Conservation (phyloP, 2,888 invertebrate genomes). For the Metallyticus violacea region DNA sequence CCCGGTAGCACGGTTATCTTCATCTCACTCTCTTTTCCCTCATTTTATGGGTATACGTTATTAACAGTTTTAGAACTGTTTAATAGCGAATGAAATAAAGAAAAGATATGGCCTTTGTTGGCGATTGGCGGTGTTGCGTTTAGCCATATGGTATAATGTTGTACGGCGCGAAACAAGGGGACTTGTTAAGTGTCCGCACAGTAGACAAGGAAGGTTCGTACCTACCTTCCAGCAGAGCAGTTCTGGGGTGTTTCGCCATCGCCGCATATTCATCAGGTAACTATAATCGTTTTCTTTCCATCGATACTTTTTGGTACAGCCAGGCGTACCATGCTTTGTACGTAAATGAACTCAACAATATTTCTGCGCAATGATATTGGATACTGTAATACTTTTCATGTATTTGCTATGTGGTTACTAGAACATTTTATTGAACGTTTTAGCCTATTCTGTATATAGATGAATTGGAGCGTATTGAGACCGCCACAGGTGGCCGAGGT, state of each 20-base stretch:
- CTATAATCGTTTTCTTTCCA: background rate
- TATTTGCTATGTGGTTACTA: too few species aligned
- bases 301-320: too few species aligned
- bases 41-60: background rate
- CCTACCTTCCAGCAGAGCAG: background rate
- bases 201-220: background rate
- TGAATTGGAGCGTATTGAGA: too few species aligned
- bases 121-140: conserved; percentile 1
- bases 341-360: too few species aligned
- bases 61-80: conserved; percentile 5
- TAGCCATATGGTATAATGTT: background rate
- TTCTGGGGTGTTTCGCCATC: background rate
- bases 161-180: background rate
- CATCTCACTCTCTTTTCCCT: background rate
- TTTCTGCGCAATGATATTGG: too few species aligned
- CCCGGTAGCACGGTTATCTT: background rate
- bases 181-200: background rate
- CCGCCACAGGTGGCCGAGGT: too few species aligned
- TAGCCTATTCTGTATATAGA: too few species aligned
- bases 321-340: too few species aligned
- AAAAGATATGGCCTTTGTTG: conserved; percentile 2
- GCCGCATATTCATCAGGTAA: background rate
- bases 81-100: conserved; percentile 12
- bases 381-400: too few species aligned
- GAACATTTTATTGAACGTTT: too few species aligned